These are phyloP conservation scores for Laticauda colubrina DNA, from an alignment of 2,113 vertebrate species.

Conservation along the genomic window DNA sequence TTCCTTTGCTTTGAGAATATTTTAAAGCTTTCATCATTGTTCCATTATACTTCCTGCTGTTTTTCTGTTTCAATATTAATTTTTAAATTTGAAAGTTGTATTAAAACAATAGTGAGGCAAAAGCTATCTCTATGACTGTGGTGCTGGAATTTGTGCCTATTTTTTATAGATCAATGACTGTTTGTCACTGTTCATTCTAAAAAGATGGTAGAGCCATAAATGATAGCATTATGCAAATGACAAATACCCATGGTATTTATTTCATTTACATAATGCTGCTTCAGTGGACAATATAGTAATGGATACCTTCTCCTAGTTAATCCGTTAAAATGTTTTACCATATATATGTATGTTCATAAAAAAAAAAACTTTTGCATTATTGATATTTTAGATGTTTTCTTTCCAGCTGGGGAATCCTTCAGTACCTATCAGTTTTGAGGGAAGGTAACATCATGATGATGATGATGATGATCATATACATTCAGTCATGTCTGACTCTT, in stretches of 20 bases:
- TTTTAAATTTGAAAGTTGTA: not conserved
- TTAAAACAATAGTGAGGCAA: not conserved
- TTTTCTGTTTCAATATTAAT: not conserved
- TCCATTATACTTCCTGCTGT: not conserved
- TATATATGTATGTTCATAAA: not conserved
- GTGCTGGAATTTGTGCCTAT: not conserved
- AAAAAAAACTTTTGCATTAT: not conserved
- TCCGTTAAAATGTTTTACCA: not conserved
- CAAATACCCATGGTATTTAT: not conserved
- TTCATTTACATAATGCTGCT: not conserved
- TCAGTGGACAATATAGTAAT: not conserved
- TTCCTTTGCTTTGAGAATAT: not conserved
- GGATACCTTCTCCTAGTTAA: not conserved
- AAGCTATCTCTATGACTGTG: not conserved
- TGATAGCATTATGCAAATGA: not conserved
- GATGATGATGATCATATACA: not conserved
- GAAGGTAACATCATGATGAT: not conserved
- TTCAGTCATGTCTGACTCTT: not conserved
- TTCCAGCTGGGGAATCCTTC: not conserved
- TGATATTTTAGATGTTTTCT: not conserved
- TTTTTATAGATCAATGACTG: not conserved
- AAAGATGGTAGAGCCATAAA: not conserved
- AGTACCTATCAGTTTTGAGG: not conserved
- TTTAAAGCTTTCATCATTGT: not conserved
- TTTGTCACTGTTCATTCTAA: not conserved